phyloP scores from a whole-genome alignment of 2,888 invertebrate genomes.

The Limulus polyphemus region DNA sequence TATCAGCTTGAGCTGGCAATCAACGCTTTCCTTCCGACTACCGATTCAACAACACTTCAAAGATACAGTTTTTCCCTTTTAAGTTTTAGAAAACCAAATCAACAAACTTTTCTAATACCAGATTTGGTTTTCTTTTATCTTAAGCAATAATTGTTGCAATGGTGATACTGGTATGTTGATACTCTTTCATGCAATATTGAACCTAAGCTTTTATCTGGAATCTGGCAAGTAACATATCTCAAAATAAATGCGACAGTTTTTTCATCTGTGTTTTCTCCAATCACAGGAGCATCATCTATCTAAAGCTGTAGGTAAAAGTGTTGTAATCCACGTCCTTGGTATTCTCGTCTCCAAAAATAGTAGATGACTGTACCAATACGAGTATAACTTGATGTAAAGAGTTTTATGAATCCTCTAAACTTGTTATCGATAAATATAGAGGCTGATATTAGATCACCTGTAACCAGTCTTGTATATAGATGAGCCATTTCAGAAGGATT shows the following conservation, averaged over 20 bases:
- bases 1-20: background rate
- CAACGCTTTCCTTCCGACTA: background rate
- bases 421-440: slow-evolving; percentile 4
- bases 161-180: background rate
- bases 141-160: slow-evolving; percentile 2
- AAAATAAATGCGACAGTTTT: background rate
- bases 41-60: background rate
- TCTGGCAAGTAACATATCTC: slow-evolving; percentile 1
- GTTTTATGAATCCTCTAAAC: slow-evolving; percentile 1
- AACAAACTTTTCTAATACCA: background rate
- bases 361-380: background rate
- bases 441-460: background rate
- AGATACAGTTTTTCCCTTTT: no score
- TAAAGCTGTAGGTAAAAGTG: slow-evolving; percentile 2
- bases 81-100: no score
- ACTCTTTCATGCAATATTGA: slow-evolving; percentile 2
- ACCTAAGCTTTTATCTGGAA: slow-evolving; percentile 1
- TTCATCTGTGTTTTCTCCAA: background rate
- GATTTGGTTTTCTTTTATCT: background rate
- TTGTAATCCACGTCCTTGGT: slow-evolving; percentile 2
- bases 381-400: background rate
- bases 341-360: slow-evolving; percentile 4
- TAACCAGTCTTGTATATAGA: background rate
- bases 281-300: slow-evolving; percentile 1
- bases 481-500: background rate